A percentile compares a stretch with the other conserved stretches of the same genome.
phyloP scores from a whole-genome alignment of 2,888 invertebrate species.

The Drosophila neotestacea region DNA sequence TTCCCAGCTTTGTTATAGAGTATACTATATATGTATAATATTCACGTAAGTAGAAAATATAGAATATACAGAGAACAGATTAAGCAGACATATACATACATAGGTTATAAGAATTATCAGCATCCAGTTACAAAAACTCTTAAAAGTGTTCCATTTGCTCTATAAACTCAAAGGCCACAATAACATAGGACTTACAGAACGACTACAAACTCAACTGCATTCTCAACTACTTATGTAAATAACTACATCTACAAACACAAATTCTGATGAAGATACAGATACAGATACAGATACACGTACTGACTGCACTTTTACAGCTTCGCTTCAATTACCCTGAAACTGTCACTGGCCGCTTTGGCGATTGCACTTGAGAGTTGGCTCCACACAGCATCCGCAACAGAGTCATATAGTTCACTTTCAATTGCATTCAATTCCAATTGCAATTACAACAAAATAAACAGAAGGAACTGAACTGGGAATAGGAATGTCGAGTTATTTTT shows the following conservation, averaged over 20 bases:
- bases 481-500: slow-evolving; percentile 58
- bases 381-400: slow-evolving; percentile 16
- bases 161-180: slow-evolving; percentile 34
- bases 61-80: slow-evolving; percentile 37
- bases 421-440: slow-evolving; percentile 32
- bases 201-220: slow-evolving; percentile 6
- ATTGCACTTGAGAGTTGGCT: slow-evolving; percentile 57
- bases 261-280: not conserved
- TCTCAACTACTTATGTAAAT: not conserved
- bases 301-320: slow-evolving; percentile 73
- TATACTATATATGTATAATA: not conserved
- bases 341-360: slow-evolving; percentile 52
- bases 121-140: slow-evolving; percentile 41
- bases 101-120: slow-evolving; percentile 67
- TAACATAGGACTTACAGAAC: slow-evolving; percentile 38
- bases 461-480: slow-evolving; percentile 21
- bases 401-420: slow-evolving; percentile 7
- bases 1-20: slow-evolving; percentile 10
- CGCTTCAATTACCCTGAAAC: slow-evolving; percentile 54
- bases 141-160: slow-evolving; percentile 55
- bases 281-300: slow-evolving; percentile 14
- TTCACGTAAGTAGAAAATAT: too few species aligned
- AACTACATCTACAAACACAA: slow-evolving; percentile 14
- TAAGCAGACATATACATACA: slow-evolving; percentile 31
- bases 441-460: slow-evolving; percentile 65